Percentiles rank a stretch among this genome's conserved stretches.
Conservation (phyloP, 2,797 vertebrate genomes). For the Lepus townsendii region DNA sequence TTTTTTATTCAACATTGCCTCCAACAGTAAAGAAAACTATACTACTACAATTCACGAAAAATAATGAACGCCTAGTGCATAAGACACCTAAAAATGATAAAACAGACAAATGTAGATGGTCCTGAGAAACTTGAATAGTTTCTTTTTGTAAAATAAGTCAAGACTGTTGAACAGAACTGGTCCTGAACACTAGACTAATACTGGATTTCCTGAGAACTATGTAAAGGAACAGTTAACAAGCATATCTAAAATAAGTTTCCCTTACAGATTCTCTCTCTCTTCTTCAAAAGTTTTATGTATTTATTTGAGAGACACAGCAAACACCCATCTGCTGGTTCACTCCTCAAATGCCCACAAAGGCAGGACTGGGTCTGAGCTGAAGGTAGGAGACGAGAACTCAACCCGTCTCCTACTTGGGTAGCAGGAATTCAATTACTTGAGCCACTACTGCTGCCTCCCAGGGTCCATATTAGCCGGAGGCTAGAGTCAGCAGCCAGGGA, state of each 20-base stretch:
- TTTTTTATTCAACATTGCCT: conserved; percentile 62
- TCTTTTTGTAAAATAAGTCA: conserved; percentile 32
- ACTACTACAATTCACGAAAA: not conserved
- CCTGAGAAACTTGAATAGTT: conserved; percentile 36
- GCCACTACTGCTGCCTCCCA: too few species aligned
- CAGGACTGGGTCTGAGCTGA: too few species aligned
- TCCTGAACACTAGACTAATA: not conserved
- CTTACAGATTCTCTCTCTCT: not conserved
- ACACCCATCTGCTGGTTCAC: too few species aligned
- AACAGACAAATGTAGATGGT: not conserved
- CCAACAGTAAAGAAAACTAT: conserved; percentile 13
- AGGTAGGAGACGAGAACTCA: too few species aligned
- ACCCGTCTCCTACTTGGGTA: too few species aligned
- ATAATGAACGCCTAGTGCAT: conserved; percentile 27
- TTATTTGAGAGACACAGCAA: too few species aligned
- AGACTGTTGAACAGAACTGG: conserved; percentile 4
- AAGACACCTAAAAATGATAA: conserved; percentile 28
- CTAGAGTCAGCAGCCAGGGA: too few species aligned
- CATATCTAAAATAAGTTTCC: not conserved
- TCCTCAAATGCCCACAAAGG: too few species aligned
- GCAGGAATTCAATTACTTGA: too few species aligned
- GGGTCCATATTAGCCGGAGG: too few species aligned
- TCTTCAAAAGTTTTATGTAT: not conserved
- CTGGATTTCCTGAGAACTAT: not conserved
- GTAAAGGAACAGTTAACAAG: not conserved